Evolutionary conservation across 2,888 invertebrate genomes (phyloP).

Genomic region (Noctua pronuba): DNA sequence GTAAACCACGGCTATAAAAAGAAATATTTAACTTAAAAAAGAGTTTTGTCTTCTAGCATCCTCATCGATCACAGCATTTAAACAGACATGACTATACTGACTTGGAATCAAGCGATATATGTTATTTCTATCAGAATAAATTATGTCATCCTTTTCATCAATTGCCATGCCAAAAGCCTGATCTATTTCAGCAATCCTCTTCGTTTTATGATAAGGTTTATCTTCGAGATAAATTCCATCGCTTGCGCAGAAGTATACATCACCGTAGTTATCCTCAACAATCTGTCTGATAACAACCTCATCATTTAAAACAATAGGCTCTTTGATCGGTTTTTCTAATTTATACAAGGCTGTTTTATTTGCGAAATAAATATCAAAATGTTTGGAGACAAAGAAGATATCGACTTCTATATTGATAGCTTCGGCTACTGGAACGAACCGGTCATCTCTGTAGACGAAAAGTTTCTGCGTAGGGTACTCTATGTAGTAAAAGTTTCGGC

Average conservation of each 20-base stretch:
- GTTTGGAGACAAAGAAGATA: constrained; percentile 79
- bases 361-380: constrained; percentile 79
- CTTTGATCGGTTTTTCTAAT: constrained; percentile 72
- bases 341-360: constrained; percentile 86
- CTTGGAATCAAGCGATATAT: constrained; percentile 80
- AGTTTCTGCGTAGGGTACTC: constrained; percentile 83
- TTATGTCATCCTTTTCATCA: constrained; percentile 79
- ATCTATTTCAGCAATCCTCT: constrained; percentile 75
- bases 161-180: constrained; percentile 82
- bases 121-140: constrained; percentile 79
- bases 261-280: constrained; percentile 81
- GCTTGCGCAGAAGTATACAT: constrained; percentile 78
- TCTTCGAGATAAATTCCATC: constrained; percentile 83
- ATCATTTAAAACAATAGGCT: constrained; percentile 75
- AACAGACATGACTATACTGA: constrained; percentile 69
- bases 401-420: constrained; percentile 80
- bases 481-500: constrained; percentile 84
- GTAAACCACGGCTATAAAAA: background rate
- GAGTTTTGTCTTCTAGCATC: constrained; percentile 8
- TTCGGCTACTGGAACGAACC: constrained; percentile 79
- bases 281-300: constrained; percentile 80
- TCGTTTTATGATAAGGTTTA: constrained; percentile 76
- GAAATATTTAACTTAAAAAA: background rate
- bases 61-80: constrained; percentile 64
- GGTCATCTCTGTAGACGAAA: constrained; percentile 76